Evolutionary conservation across 2,888 invertebrate genomes (phyloP), one percentile per base, ranked within the genome.

Genomic region (Willowsia nigromaculata): DNA sequence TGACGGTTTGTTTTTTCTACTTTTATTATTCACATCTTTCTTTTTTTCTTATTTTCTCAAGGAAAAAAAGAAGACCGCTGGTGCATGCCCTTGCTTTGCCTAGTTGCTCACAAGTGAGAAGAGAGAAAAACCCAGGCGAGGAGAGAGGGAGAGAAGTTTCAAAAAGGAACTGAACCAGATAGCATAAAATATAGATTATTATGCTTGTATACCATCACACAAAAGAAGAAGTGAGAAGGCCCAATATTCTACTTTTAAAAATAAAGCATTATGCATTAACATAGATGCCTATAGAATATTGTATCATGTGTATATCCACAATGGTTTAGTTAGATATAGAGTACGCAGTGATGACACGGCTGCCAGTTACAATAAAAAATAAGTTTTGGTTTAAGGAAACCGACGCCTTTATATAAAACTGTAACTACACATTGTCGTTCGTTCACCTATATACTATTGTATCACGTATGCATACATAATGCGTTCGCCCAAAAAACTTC

Each of bases 171-270:
- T 87, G 71, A 87, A 87, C 71, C 87, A 87, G 81, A 87, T 87
- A 87, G 87, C 81, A 87, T 82, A 82, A 87, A 68, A 87, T 81
- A 71, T 87, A 87, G 71, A 71, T 59, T 87, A 82, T 87, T 62
- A 65, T 65, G 50, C 76, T 53, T 76, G 43, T 76, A 53, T 50
- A 50, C 76, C 30, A 30, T 18, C 76, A 76, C 76, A 76, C 76
- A 76, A 76, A 50, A 50, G 76, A 50, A 50, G 76, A 76, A 47
- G 50, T 76, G 76, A 76, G 43, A 76, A 62, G 62, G 84, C 68
- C 56, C 68, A 68, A 56, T 25, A 68, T 74, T 68, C 68, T 30
- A 50, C 68, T 83, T 83, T 84, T 84, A 37, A 47, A 80, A 56
- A 56, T 43, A 78, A n/a, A 53, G 40, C 71, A 43, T 71, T 78